Evolutionary conservation across 23 tunicate genomes (phyloP).

Genomic region (Halocynthia aurantium): DNA sequence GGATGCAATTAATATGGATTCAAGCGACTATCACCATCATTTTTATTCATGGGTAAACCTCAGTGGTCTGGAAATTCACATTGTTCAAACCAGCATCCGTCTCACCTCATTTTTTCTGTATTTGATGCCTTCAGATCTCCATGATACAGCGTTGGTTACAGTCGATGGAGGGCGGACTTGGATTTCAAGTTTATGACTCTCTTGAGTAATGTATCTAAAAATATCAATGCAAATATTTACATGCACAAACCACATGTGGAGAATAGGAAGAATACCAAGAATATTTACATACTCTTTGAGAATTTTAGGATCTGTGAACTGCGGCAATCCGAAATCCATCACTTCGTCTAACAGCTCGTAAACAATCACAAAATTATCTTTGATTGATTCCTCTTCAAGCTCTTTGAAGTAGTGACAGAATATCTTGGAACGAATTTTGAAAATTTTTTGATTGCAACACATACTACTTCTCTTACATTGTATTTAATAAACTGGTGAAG

Average conservation of each 20-base stretch:
- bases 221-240: background rate
- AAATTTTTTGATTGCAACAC: background rate
- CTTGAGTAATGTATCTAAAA: constrained; percentile 86
- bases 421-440: constrained; percentile 29
- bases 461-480: background rate
- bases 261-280: background rate
- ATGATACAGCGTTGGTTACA: constrained; percentile 95
- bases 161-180: constrained; percentile 98
- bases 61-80: no score
- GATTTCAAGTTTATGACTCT: constrained; percentile 90
- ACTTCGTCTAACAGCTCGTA: constrained; percentile 97
- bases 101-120: constrained; percentile 92
- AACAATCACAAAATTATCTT: constrained; percentile 96
- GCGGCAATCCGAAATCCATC: constrained; percentile 96
- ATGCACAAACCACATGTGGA: constrained; percentile 1
- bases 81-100: no score
- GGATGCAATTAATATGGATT: no score
- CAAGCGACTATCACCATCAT: no score
- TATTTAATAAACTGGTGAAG: background rate
- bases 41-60: no score
- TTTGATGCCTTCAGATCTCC: constrained; percentile 95
- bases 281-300: constrained; percentile 61
- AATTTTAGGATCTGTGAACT: constrained; percentile 94
- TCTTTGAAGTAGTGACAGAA: constrained; percentile 94
- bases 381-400: constrained; percentile 92